Evolutionary conservation across 2,113 vertebrate species (phyloP).

Genomic region (Blennius ocellaris): DNA sequence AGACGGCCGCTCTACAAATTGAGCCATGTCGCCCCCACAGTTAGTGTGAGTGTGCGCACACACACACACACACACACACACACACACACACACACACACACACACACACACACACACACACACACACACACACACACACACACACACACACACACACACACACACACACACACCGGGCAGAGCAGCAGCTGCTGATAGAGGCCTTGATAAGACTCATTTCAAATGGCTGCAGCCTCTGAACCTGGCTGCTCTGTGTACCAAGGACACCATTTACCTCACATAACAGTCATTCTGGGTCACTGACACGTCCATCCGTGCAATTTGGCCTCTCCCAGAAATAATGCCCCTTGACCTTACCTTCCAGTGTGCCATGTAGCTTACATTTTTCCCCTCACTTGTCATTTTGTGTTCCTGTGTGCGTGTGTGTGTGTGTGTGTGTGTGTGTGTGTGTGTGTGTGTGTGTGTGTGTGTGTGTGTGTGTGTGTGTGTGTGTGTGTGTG

Average conservation of each 20-base stretch:
- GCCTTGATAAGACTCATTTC: conserved; percentile 65
- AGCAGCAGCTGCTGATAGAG: conserved; percentile 46
- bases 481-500: conserved; percentile 5
- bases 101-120: no score
- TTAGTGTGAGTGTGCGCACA: no score
- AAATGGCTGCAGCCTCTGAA: conserved; percentile 54
- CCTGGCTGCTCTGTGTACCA: conserved; percentile 50
- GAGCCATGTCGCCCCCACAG: no score
- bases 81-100: not conserved
- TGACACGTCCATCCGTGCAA: conserved; percentile 47
- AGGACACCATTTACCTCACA: conserved; percentile 60
- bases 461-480: conserved; percentile 10
- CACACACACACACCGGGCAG: conserved; percentile 3
- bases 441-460: no score
- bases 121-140: no score
- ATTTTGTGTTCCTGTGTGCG: not conserved
- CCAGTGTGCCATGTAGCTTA: conserved; percentile 14
- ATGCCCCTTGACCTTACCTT: conserved; percentile 44
- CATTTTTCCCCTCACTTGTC: conserved; percentile 12
- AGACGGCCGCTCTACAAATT: no score
- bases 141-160: no score
- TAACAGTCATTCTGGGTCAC: conserved; percentile 65
- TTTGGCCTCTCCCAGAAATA: conserved; percentile 39
- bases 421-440: not conserved
- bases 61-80: conserved; percentile 12